Base-by-base conservation (phyloP, 2,113 vertebrate genomes). In the Bathybates hornii region DNA sequence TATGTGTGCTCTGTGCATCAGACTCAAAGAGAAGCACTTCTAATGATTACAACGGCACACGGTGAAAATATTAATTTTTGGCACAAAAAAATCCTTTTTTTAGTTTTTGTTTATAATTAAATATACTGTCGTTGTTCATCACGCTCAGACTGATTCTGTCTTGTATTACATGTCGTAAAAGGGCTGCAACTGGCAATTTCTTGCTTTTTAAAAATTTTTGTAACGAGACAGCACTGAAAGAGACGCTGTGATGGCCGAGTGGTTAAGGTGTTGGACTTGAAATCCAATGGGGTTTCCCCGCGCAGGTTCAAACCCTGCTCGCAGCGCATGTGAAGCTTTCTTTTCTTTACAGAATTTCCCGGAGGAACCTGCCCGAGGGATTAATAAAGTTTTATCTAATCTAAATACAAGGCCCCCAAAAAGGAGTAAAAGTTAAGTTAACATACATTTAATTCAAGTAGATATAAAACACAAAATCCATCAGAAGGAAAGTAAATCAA, bases 1-100 rank as follows among this genome's bases (percentile, higher is more conserved):
- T 87, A 76, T 50, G 71, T 76, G 59, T 85, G 90, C 73, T 76
- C 14, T 32, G 48, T 38, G 53, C 71, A 16, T 41, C 5, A 83
- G 45, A 76, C 48, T 43, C n/a, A 36, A 71, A 68, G 4, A 29
- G 17, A 32, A 78, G 73, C 27, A 38, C n/a, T 54, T 81, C 36
- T 61, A 71, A 10, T 36, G 21, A 32, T 24, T 50, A 5, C 9
- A n/a, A 57, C 6, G 3, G 68, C 12, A 38, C 10, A 66, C 4
- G 12, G 7, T 10, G 24, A 56, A 89, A 50, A 81, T 45, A 54
- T 59, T 32, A 24, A 19, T 9, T 19, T 81, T 41, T 5, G 10
- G 45, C 17, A 41, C 13, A 17, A 48, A 27, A 19, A 7, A 9
- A 19, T 19, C 12, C 1, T 43, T 29, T 63, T 29, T 43, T 21